Evolutionary conservation across 2,797 vertebrate species (phyloP), one percentile per base, ranked within the genome.

Genomic region (Myoxocephalus aenaeus): DNA sequence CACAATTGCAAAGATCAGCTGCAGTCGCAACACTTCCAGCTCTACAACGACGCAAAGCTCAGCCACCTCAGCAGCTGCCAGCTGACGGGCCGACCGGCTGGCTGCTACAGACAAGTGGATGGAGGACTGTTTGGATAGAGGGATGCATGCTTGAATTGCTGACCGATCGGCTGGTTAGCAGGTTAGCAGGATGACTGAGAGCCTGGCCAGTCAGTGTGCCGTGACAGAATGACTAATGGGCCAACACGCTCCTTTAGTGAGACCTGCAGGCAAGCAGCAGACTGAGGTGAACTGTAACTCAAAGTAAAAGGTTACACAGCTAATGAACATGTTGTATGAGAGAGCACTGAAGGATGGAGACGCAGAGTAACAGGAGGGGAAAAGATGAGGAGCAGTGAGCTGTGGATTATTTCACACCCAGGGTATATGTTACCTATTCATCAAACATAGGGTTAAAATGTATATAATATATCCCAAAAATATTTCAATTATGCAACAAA

Each of bases 271-370:
- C 73, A 36, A 67, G 36, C 73, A 77, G 57, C 59, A 57, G 27
- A 70, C 34, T 8, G 72, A 77, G 75, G 62, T 63, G 61, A 5
- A 34, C 54, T 67, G 80, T 86, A 77, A 82, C 84, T 89, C 62
- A 88, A 81, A 83, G 75, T 67, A 76, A 90, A 89, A 88, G 85
- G 83, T 86, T 83, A 79, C 5, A 2, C 46, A 22, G 73, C 65
- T 83, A 82, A 90, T 85, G 65, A 87, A 72, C 57, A 66, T 12
- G 70, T 54, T 32, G 64, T 38, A 68, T 62, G 53, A 72, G 66
- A 29, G 58, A 75, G 62, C 62, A 65, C 22, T 34, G 54, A 79
- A 20, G 59, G 32, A 59, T 2, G 13, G 66, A 79, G 46, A 77
- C 36, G 4, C 13, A 46, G 36, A 54, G 44, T 1, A 44, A 51